Evolutionary conservation across 2,797 vertebrate genomes (phyloP).

Genomic region (Danio kyathit): DNA sequence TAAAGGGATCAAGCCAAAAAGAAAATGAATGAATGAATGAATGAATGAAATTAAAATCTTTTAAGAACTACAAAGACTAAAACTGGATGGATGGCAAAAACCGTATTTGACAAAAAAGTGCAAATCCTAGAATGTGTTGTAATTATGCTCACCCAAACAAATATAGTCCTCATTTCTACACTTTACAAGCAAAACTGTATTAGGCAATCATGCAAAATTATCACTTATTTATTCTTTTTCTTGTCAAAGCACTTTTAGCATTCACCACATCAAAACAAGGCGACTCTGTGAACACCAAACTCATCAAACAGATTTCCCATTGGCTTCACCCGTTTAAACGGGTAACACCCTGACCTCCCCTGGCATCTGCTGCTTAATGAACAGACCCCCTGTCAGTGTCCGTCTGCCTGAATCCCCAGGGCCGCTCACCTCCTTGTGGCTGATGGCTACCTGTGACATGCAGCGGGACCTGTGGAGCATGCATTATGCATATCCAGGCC

Average conservation of each 20-base stretch:
- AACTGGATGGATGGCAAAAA: neutral
- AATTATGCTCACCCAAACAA: neutral
- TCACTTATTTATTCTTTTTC: neutral
- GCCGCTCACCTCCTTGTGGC: constrained; percentile 64
- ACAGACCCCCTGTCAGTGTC: constrained; percentile 69
- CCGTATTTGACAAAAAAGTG: neutral
- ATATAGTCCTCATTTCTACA: neutral
- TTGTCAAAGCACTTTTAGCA: neutral
- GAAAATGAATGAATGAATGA: too few relatives aligned
- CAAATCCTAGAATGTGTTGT: neutral
- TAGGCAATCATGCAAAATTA: neutral
- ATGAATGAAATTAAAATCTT: neutral
- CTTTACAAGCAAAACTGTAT: neutral
- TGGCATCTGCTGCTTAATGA: constrained; percentile 76
- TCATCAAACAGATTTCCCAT: constrained; percentile 3
- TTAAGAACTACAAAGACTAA: neutral
- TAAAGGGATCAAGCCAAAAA: too few relatives aligned
- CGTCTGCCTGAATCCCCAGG: constrained; percentile 61
- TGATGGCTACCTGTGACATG: constrained; percentile 68
- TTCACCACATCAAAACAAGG: neutral
- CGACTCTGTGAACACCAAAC: constrained; percentile 7
- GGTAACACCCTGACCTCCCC: constrained; percentile 65
- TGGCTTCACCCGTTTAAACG: constrained; percentile 31
- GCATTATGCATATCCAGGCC: constrained; percentile 80
- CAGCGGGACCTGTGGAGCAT: constrained; percentile 67